Percentiles rank a stretch among this genome's conserved stretches.
Conservation (phyloP, 1,140 invertebrate genomes). For the Tenebrio molitor region DNA sequence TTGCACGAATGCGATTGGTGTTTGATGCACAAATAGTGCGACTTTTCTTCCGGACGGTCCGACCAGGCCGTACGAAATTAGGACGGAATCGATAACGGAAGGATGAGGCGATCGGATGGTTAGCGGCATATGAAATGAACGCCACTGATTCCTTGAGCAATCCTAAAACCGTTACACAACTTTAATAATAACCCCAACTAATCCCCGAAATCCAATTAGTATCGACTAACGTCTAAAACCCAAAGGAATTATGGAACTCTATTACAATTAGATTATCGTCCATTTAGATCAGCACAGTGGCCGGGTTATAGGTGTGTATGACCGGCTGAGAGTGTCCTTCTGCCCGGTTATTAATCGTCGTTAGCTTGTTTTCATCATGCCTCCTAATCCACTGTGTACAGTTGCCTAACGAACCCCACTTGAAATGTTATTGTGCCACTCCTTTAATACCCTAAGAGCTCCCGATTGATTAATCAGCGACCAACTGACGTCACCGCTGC, state of each 20-base stretch:
- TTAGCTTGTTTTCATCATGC: neutral
- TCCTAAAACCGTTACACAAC: conserved; percentile 20
- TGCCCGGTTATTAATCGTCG: too few species aligned
- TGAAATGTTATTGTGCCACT: neutral
- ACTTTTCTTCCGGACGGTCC: neutral
- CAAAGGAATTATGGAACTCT: conserved; percentile 44
- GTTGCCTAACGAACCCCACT: neutral
- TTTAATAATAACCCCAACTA: conserved; percentile 37
- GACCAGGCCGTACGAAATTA: neutral
- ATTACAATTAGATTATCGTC: conserved; percentile 46
- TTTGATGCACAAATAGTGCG: conserved; percentile 23
- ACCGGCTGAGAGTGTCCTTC: neutral
- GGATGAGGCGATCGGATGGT: neutral
- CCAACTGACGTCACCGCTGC: neutral
- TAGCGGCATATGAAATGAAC: conserved; percentile 11
- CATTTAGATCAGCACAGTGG: conserved; percentile 32
- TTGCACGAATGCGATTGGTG: conserved; percentile 2
- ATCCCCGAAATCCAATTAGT: conserved; percentile 41
- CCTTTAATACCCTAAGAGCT: neutral
- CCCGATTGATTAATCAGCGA: conserved; percentile 1
- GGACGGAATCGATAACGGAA: neutral
- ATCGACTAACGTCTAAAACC: conserved; percentile 40
- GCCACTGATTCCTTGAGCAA: conserved; percentile 12
- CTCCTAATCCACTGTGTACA: conserved; percentile 2
- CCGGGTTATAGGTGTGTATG: conserved; percentile 23